These are phyloP conservation scores for Ypsolopha scabrella DNA, from an alignment of 2,888 invertebrate genomes.

Conservation along the genomic window DNA sequence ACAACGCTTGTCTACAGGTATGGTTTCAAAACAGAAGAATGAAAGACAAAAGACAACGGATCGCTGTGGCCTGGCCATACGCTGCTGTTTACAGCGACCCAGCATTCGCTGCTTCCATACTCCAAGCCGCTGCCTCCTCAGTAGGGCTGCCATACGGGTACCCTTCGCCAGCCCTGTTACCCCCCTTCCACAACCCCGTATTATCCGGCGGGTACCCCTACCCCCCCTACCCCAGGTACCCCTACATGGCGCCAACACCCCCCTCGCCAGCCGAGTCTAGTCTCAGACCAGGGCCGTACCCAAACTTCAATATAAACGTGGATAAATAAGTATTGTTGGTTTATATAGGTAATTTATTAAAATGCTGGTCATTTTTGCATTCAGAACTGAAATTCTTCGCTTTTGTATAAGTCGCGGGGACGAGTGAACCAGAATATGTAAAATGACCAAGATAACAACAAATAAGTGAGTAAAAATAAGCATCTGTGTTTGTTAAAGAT, in stretches of 20 bases:
- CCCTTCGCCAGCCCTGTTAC: constrained; percentile 70
- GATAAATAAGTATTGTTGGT: constrained; percentile 41
- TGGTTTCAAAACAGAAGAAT: constrained; percentile 98
- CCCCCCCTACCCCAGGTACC: constrained; percentile 60
- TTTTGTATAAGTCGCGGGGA: no score
- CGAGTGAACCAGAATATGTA: no score
- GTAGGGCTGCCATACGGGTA: constrained; percentile 75
- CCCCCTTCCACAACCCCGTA: constrained; percentile 66
- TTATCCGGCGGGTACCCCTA: constrained; percentile 73
- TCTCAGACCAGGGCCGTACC: constrained; percentile 60
- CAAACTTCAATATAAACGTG: constrained; percentile 57
- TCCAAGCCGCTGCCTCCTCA: constrained; percentile 88
- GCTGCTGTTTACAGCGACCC: constrained; percentile 95
- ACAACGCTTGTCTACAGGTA: constrained; percentile 71
- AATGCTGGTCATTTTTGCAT: not conserved
- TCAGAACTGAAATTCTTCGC: not conserved
- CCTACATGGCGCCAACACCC: constrained; percentile 62
- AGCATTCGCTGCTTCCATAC: constrained; percentile 90
- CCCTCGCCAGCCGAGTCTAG: constrained; percentile 46
- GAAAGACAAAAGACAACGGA: constrained; percentile 97
- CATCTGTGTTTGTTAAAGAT: no score
- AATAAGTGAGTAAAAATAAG: no score
- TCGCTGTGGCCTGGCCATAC: constrained; percentile 96
- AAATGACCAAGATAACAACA: not conserved
- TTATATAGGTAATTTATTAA: constrained; percentile 10